phyloP scores from a whole-genome alignment of 2,888 invertebrate genomes.

The Theristus sp. region DNA sequence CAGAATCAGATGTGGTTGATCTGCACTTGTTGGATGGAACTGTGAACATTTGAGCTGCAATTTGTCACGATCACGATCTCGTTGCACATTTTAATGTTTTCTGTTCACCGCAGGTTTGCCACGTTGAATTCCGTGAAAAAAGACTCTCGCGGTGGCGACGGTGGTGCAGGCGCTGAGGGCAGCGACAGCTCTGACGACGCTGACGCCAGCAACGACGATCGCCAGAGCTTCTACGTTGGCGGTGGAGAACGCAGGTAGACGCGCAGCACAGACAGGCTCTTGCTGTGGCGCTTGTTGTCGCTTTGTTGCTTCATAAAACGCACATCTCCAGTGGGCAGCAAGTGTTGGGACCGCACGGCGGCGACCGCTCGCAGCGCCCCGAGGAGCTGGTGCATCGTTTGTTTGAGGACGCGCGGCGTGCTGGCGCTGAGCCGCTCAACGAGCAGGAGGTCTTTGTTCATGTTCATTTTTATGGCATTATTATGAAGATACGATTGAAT shows the following conservation, averaged over 20 bases:
- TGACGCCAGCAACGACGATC: not conserved
- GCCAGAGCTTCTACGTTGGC: slow-evolving; percentile 5
- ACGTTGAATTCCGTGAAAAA: not conserved
- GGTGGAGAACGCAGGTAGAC: slow-evolving; percentile 4
- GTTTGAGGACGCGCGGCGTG: slow-evolving; percentile 3
- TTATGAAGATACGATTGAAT: too few species aligned
- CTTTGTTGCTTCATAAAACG: too few species aligned
- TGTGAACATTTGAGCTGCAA: too few species aligned
- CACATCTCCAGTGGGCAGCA: slow-evolving; percentile 8
- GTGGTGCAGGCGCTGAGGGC: not conserved
- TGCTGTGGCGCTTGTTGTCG: too few species aligned
- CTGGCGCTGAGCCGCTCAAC: not conserved
- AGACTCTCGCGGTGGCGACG: too few species aligned
- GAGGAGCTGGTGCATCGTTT: slow-evolving; percentile 4
- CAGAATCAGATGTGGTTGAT: too few species aligned
- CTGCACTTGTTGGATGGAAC: too few species aligned
- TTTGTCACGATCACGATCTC: too few species aligned
- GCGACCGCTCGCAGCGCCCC: not conserved
- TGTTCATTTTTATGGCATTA: too few species aligned
- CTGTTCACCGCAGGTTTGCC: not conserved
- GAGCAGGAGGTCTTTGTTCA: too few species aligned
- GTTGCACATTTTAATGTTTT: too few species aligned
- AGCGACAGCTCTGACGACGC: not conserved
- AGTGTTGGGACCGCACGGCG: slow-evolving; percentile 6
- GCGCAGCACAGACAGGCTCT: too few species aligned